Evolutionary conservation across 2,888 invertebrate genomes (phyloP).

Genomic region (Ophioninae sp.): DNA sequence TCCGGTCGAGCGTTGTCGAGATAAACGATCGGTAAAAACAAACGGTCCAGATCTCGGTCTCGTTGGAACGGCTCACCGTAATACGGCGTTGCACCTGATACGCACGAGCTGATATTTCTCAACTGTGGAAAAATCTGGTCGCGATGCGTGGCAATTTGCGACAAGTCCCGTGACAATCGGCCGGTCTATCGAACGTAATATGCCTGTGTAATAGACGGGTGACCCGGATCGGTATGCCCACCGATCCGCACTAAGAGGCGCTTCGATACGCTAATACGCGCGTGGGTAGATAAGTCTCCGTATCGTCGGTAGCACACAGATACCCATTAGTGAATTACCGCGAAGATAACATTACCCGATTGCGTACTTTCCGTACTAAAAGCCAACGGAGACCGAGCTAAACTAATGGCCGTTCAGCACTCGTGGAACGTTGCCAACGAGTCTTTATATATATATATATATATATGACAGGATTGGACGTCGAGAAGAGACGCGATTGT

Average conservation of each 20-base stretch:
- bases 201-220: constrained; percentile 64
- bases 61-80: neutral
- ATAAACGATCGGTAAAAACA: too few relatives aligned
- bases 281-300: neutral
- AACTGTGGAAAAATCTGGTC: constrained; percentile 26
- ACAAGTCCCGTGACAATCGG: constrained; percentile 45
- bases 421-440: too few relatives aligned
- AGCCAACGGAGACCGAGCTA: neutral
- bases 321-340: constrained; percentile 53
- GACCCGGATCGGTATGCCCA: constrained; percentile 64
- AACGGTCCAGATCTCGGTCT: too few relatives aligned
- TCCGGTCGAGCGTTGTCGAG: too few relatives aligned
- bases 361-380: constrained; percentile 6
- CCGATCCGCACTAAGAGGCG: constrained; percentile 24
- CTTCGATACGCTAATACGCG: neutral
- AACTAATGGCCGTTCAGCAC: too few relatives aligned
- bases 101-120: neutral
- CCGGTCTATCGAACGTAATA: constrained; percentile 58
- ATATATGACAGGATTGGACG: too few relatives aligned
- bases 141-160: constrained; percentile 57
- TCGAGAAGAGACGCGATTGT: too few relatives aligned
- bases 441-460: too few relatives aligned
- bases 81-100: constrained; percentile 5
- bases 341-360: constrained; percentile 51
- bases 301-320: constrained; percentile 23